These are phyloP conservation scores for Sympetrum striolatum DNA, from an alignment of 2,888 invertebrate species.

Conservation along the genomic window DNA sequence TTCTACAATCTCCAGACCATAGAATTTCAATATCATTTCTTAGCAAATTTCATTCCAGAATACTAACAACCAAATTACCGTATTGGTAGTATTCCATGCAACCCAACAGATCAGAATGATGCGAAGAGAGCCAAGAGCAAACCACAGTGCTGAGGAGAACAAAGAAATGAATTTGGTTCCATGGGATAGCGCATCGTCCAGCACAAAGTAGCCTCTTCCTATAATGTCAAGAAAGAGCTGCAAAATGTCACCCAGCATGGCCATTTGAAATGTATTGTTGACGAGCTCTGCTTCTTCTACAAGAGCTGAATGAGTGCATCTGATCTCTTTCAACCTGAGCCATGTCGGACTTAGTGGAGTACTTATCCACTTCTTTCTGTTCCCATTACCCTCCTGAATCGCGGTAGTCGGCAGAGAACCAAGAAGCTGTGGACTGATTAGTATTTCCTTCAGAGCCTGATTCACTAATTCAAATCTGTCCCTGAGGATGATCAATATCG, in stretches of 20 bases:
- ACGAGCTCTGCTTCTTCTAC: background rate
- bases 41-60: too few relatives aligned
- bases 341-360: background rate
- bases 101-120: background rate
- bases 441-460: background rate
- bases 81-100: background rate
- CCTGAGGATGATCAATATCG: background rate
- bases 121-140: background rate
- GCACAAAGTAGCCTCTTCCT: background rate
- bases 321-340: slow-evolving; percentile 5
- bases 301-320: background rate
- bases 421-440: background rate
- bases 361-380: background rate
- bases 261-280: background rate
- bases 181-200: background rate
- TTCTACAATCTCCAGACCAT: too few relatives aligned
- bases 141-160: background rate
- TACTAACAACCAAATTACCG: background rate
- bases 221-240: background rate
- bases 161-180: background rate
- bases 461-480: background rate
- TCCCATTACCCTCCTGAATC: background rate
- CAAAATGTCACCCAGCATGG: background rate
- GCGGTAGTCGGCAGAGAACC: background rate
- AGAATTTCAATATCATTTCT: too few relatives aligned